phyloP scores from a whole-genome alignment of 2,888 invertebrate genomes.

The Chaetogeoica ovagalla region DNA sequence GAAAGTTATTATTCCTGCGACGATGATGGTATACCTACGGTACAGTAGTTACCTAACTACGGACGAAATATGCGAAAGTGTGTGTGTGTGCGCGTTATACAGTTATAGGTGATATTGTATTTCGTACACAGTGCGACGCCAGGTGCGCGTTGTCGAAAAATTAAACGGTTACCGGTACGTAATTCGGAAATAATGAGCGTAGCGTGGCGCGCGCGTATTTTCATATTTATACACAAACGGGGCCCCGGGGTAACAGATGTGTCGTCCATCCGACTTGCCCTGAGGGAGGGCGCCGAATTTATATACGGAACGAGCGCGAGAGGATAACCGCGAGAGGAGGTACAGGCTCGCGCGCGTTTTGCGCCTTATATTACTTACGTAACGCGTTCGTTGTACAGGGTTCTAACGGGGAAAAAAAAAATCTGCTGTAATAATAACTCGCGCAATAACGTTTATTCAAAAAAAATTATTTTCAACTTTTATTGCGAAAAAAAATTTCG shows the following conservation, averaged over 20 bases:
- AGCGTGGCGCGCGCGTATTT: constrained; percentile 16
- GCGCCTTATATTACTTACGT: constrained; percentile 23
- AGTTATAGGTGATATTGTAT: no score
- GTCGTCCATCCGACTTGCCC: no score
- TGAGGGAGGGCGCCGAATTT: no score
- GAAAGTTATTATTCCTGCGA: no score
- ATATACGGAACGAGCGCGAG: background rate
- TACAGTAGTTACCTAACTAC: no score
- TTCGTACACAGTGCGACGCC: background rate
- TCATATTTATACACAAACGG: constrained; percentile 8
- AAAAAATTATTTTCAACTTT: no score
- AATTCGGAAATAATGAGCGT: constrained; percentile 45
- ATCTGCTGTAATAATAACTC: background rate
- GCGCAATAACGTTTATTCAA: no score
- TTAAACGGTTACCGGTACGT: constrained; percentile 28
- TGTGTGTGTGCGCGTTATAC: no score
- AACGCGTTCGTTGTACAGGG: background rate
- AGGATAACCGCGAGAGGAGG: background rate
- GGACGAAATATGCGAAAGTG: no score
- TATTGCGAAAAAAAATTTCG: no score
- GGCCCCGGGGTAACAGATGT: no score
- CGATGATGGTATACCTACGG: no score
- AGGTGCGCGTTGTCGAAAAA: constrained; percentile 40
- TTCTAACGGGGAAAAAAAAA: background rate
- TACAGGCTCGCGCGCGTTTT: background rate